Conservation (phyloP, 2,888 invertebrate genomes). For the Spisula subtruncata region DNA sequence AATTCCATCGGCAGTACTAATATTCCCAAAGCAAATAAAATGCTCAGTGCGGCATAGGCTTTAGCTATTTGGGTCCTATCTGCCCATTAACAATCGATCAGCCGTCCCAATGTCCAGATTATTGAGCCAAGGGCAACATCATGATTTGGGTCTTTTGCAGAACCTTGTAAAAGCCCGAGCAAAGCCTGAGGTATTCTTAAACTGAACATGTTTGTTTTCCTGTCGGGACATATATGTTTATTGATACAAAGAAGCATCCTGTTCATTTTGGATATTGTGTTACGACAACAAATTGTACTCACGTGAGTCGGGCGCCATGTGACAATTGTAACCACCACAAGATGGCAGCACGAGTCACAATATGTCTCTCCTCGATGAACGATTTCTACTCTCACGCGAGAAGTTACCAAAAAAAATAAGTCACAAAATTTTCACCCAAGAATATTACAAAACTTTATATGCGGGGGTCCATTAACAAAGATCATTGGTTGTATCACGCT, state of each 20-base stretch:
- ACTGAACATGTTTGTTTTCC: not conserved
- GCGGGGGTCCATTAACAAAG: slow-evolving; percentile 12
- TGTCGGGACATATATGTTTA: not conserved
- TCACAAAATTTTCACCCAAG: slow-evolving; percentile 32
- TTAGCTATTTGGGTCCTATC: too few relatives aligned
- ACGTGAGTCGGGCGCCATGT: slow-evolving; percentile 7
- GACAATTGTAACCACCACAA: slow-evolving; percentile 30
- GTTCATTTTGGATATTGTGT: not conserved
- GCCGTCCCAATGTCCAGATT: too few relatives aligned
- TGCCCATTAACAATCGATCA: too few relatives aligned
- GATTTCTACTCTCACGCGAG: slow-evolving; percentile 31
- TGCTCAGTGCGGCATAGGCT: too few relatives aligned
- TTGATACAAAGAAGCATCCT: not conserved
- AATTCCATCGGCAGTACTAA: too few relatives aligned
- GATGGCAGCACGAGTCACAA: slow-evolving; percentile 34
- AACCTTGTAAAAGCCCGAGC: too few relatives aligned
- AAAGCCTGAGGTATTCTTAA: not conserved
- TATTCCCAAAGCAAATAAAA: too few relatives aligned
- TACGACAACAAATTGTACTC: not conserved
- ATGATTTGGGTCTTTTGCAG: too few relatives aligned
- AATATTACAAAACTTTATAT: slow-evolving; percentile 33
- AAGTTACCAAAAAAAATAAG: slow-evolving; percentile 22
- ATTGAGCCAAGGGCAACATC: too few relatives aligned
- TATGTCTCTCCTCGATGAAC: slow-evolving; percentile 27
- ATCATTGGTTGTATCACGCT: not conserved